Base-by-base conservation (phyloP, 2,888 invertebrate species). In the Drosophila mettleri region DNA sequence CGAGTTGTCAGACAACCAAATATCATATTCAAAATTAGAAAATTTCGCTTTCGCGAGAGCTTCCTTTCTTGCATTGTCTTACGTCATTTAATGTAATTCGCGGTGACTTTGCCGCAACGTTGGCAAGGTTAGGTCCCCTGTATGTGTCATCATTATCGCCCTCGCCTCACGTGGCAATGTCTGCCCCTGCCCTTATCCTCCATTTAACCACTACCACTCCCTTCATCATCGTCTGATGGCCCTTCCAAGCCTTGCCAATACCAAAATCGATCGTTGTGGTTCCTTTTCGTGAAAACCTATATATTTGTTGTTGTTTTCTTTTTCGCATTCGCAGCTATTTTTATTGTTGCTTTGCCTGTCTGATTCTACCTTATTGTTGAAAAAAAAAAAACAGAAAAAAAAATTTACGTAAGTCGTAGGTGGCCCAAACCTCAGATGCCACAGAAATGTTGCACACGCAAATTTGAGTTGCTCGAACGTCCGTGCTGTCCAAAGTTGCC, bases 101-200 rank as follows among this genome's bases (percentile, higher is more conserved):
- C 78, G 61, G 39, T 69, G 75, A 75, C 75, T 77, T 75, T 75
- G 73, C 64, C 72, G 52, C 64, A 68, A 52, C 33, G 54, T 22
- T 62, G 39, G 64, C 67, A 70, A 74, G 77, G 77, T 67, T 78
- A 68, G 78, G 62, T 43, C 51, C 65, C 62, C 61, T 61, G 69
- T 75, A 80, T 82, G 81, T 82, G 81, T 86, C 81, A 82, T 82
- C 81, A 82, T 82, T 86, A 82, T 84, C 81, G 81, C 85, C 75
- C 71, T 72, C 72, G 62, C 59, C 62, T 67, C 78, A 62, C 64
- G 70, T 83, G 78, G 55, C 67, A 71, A 48, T 48, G 45, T 18
- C 38, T 16, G 18, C 33, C 31, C 22, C 49, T 12, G 12, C 4
- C 31, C 27, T 18, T 22, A 8, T 27, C 48, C 48, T n/a, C 31